Evolutionary conservation across 1,140 invertebrate genomes (phyloP).

Genomic region (Lepidurus packardi): DNA sequence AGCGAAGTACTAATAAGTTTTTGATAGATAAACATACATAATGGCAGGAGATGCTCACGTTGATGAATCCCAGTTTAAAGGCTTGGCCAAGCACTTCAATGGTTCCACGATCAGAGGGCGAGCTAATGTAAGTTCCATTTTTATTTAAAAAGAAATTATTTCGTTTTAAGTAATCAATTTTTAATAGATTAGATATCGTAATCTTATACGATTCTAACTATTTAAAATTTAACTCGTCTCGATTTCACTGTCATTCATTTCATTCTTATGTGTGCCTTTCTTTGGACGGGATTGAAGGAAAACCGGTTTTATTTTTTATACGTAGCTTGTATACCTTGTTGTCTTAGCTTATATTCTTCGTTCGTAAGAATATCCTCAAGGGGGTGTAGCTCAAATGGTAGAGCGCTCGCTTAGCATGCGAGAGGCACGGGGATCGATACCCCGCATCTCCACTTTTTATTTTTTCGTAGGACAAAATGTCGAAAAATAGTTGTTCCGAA

Average conservation of each 20-base stretch:
- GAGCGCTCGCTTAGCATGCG: constrained; percentile 81
- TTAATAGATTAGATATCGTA: too few relatives aligned
- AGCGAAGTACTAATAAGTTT: constrained; percentile 1
- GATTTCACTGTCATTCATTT: neutral
- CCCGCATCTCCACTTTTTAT: constrained; percentile 58
- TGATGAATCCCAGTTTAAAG: constrained; percentile 50
- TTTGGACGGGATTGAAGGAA: neutral
- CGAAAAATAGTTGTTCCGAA: neutral
- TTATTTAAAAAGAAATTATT: constrained; percentile 28
- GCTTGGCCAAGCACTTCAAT: constrained; percentile 57
- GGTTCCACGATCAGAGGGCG: constrained; percentile 55
- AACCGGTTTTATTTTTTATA: neutral
- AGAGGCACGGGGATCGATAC: constrained; percentile 79
- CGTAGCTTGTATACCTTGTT: neutral
- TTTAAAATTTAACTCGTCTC: too few relatives aligned
- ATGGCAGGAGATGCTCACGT: constrained; percentile 53
- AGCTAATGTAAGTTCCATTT: constrained; percentile 57
- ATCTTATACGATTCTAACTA: too few relatives aligned
- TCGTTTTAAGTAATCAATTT: neutral
- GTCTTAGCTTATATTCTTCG: neutral
- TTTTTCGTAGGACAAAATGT: neutral
- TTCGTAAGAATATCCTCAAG: constrained; percentile 36
- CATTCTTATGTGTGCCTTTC: neutral
- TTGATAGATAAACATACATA: neutral
- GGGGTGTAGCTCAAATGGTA: constrained; percentile 79